Percentiles rank a stretch among this genome's conserved stretches.
These are phyloP conservation scores for Lasioglossum figueresi DNA, from an alignment of 2,888 invertebrate species.

Conservation along the genomic window DNA sequence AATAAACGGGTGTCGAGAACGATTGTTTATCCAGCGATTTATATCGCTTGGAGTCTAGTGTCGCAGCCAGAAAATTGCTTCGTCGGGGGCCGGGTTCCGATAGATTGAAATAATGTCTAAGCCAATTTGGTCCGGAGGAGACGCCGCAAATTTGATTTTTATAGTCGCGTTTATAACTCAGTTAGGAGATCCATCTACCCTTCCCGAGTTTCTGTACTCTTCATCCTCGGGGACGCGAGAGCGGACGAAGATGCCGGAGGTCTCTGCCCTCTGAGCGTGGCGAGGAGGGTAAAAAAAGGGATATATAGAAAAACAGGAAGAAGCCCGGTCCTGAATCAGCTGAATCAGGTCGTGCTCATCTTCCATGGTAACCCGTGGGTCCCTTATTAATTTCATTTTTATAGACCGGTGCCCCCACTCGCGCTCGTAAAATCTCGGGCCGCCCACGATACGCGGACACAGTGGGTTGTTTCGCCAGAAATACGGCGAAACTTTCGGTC, in stretches of 20 bases:
- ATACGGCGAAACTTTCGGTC: slow-evolving; percentile 41
- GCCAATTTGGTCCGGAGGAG: slow-evolving; percentile 59
- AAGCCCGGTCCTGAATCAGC: slow-evolving; percentile 52
- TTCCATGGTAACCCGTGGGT: slow-evolving; percentile 38
- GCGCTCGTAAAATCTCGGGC: slow-evolving; percentile 35
- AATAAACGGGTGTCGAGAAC: not conserved
- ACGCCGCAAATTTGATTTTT: slow-evolving; percentile 76
- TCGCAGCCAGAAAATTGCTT: slow-evolving; percentile 35
- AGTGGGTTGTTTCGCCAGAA: slow-evolving; percentile 25
- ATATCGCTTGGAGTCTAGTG: not conserved
- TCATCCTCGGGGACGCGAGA: slow-evolving; percentile 59
- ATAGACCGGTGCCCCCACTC: slow-evolving; percentile 8
- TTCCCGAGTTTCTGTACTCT: slow-evolving; percentile 55
- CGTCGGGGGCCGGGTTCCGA: slow-evolving; percentile 37
- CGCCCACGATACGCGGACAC: slow-evolving; percentile 33
- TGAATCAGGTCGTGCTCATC: slow-evolving; percentile 64
- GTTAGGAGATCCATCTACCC: slow-evolving; percentile 70
- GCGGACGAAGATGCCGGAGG: slow-evolving; percentile 44
- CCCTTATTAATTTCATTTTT: slow-evolving; percentile 60
- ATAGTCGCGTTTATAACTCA: slow-evolving; percentile 76
- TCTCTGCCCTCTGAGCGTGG: slow-evolving; percentile 36
- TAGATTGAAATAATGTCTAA: slow-evolving; percentile 74
- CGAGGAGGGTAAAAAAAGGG: slow-evolving; percentile 15
- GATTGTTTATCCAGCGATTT: slow-evolving; percentile 1
- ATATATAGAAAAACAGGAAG: slow-evolving; percentile 49